phyloP scores from a whole-genome alignment of 37 sponge, comb jelly and placozoan species.

The Chondrilla cf. caribensis region DNA sequence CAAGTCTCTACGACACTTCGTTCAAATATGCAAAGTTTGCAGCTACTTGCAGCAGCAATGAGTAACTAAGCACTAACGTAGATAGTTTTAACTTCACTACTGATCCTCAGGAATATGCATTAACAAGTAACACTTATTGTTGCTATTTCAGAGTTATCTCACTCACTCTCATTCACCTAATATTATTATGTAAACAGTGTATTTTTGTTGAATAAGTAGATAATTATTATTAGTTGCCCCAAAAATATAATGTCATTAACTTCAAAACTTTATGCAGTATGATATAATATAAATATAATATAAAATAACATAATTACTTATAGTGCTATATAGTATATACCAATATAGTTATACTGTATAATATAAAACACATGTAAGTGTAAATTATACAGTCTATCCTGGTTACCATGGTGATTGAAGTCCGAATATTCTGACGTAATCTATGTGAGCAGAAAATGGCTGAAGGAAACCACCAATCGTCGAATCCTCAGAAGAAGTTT shows the following conservation, averaged over 20 bases:
- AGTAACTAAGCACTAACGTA: background rate
- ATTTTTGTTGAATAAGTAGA: background rate
- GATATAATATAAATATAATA: background rate
- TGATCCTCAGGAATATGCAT: slow-evolving; percentile 16
- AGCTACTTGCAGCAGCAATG: slow-evolving; percentile 4
- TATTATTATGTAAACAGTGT: background rate
- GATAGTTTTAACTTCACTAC: background rate
- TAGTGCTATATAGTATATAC: too few relatives aligned
- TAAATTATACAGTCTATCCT: background rate
- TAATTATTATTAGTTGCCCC: background rate
- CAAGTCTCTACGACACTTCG: slow-evolving; percentile 14
- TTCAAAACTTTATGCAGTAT: background rate
- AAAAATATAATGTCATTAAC: background rate
- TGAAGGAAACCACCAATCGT: too few relatives aligned
- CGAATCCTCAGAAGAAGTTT: too few relatives aligned
- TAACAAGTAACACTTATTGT: slow-evolving; percentile 23
- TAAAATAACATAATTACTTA: too few relatives aligned
- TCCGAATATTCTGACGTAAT: too few relatives aligned
- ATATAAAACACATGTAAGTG: background rate
- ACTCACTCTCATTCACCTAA: background rate
- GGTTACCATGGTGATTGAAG: too few relatives aligned
- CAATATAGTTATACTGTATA: background rate
- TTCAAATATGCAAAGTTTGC: slow-evolving; percentile 39
- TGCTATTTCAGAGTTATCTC: too few relatives aligned
- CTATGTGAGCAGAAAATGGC: too few relatives aligned